Percentiles rank a stretch among this genome's conserved stretches.
Evolutionary conservation across 2,113 vertebrate species (phyloP).

Genomic region (Eupsittula cactorum): DNA sequence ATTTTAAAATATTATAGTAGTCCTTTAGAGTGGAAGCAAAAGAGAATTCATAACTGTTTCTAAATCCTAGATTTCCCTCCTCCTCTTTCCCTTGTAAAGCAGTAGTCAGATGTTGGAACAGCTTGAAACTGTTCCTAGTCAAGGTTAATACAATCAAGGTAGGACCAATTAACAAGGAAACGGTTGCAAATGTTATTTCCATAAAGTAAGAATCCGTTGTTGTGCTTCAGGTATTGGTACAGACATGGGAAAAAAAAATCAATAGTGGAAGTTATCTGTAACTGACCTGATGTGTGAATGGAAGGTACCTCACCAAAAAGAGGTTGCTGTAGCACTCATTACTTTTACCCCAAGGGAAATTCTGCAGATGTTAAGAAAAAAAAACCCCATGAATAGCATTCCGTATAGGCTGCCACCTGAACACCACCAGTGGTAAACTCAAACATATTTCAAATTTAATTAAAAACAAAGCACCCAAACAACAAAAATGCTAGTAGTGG

Average conservation of each 20-base stretch:
- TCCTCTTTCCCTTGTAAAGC: not conserved
- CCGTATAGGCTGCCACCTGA: not conserved
- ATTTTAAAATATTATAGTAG: not conserved
- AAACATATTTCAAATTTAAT: not conserved
- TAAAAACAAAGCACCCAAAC: not conserved
- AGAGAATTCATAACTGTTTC: not conserved
- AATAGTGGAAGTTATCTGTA: not conserved
- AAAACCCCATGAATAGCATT: not conserved
- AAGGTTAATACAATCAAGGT: not conserved
- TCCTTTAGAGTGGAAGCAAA: not conserved
- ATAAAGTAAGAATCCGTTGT: not conserved
- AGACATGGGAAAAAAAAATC: not conserved
- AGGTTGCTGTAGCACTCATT: not conserved
- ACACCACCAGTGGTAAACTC: not conserved
- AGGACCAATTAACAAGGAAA: not conserved
- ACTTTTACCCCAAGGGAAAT: not conserved
- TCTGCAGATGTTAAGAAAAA: not conserved
- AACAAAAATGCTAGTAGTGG: not conserved
- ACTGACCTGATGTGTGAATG: not conserved
- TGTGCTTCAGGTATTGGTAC: not conserved
- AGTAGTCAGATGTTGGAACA: not conserved
- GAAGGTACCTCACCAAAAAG: not conserved
- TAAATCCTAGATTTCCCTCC: not conserved
- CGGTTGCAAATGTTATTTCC: not conserved
- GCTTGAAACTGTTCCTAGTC: not conserved